These are phyloP conservation scores for Puma concolor DNA, from an alignment of 2,113 vertebrate genomes.

Conservation along the genomic window DNA sequence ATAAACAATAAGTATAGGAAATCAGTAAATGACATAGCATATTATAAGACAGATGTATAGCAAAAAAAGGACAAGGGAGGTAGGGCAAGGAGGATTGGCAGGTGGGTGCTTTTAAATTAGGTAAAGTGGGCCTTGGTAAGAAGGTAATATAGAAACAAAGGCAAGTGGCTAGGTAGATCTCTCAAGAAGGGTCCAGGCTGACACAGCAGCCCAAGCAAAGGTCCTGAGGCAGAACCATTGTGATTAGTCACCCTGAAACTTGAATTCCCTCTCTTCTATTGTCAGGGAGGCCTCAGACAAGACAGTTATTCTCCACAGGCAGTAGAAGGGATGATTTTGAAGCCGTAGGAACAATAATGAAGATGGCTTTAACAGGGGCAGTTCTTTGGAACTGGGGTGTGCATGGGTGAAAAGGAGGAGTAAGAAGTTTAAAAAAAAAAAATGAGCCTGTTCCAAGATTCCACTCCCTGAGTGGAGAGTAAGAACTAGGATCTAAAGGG, in stretches of 20 bases:
- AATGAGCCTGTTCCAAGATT: not conserved
- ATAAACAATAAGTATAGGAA: not conserved
- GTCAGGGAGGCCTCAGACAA: not conserved
- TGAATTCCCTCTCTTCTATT: not conserved
- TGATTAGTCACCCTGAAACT: not conserved
- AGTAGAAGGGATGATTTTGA: not conserved
- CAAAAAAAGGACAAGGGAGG: not conserved
- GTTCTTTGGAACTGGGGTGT: not conserved
- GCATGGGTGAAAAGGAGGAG: not conserved
- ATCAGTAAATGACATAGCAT: not conserved
- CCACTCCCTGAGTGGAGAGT: not conserved
- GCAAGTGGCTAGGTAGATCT: not conserved
- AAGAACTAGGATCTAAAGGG: slow-evolving; percentile 17
- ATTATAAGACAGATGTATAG: not conserved
- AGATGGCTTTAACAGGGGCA: not conserved
- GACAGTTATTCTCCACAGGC: not conserved
- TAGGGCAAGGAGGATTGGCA: no score
- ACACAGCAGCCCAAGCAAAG: not conserved
- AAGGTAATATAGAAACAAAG: not conserved
- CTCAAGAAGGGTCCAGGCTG: not conserved
- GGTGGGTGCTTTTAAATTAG: not conserved
- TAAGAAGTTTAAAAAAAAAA: not conserved
- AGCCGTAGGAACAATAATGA: not conserved
- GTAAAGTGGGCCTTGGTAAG: not conserved
- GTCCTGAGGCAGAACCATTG: not conserved